These are phyloP conservation scores for Vireo griseus DNA, from an alignment of 2,797 vertebrate species.

Conservation along the genomic window DNA sequence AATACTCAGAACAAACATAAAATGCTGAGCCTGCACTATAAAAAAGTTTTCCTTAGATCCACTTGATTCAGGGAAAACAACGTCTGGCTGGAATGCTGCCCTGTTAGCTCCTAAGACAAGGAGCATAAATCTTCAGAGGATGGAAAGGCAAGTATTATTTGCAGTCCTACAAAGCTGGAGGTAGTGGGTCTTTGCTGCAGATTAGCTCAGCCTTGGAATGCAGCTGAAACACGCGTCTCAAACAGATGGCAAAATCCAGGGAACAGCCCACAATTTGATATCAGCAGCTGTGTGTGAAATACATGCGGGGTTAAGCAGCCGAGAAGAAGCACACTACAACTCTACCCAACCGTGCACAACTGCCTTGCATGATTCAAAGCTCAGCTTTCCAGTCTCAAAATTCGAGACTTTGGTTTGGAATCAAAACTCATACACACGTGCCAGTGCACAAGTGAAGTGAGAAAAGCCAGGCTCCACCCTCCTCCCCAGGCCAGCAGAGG, in stretches of 20 bases:
- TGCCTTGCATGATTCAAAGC: background rate
- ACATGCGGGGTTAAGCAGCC: fast-evolving
- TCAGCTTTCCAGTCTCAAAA: background rate
- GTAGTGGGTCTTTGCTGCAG: background rate
- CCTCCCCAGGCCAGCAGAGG: background rate
- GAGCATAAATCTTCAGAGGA: background rate
- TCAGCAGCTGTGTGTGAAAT: constrained; percentile 17
- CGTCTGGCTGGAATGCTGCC: background rate
- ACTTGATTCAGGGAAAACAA: background rate
- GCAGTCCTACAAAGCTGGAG: background rate
- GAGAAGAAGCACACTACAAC: background rate
- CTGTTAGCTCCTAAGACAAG: background rate
- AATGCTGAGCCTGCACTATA: background rate
- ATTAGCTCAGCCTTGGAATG: constrained; percentile 24
- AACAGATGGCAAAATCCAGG: constrained; percentile 55
- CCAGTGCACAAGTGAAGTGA: background rate
- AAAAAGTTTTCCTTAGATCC: background rate
- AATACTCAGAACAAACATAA: background rate
- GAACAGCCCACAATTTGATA: background rate
- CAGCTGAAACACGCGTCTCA: background rate
- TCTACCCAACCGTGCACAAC: background rate
- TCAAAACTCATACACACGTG: background rate
- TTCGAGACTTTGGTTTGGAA: background rate
- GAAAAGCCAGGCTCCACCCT: background rate
- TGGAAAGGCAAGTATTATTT: background rate